A percentile compares a stretch with the other conserved stretches of the same genome.
Conservation (phyloP, 2,797 vertebrate species). For the Acomys russatus region DNA sequence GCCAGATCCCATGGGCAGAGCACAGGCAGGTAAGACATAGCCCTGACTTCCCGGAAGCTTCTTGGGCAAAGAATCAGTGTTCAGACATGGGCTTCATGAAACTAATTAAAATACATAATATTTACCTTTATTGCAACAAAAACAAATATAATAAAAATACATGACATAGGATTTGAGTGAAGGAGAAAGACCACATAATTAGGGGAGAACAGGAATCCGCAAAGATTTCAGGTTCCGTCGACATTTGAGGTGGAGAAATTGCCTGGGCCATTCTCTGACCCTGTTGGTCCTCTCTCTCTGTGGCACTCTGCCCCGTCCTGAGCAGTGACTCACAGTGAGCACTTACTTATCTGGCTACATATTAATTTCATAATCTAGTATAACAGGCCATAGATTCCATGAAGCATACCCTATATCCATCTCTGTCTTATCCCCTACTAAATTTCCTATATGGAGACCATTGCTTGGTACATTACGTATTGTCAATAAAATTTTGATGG, state of each 20-base stretch:
- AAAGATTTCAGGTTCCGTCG: background rate
- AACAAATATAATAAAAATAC: background rate
- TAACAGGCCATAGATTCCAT: background rate
- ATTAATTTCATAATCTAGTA: background rate
- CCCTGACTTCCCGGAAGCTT: background rate
- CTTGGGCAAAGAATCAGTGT: background rate
- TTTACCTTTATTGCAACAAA: background rate
- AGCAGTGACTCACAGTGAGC: background rate
- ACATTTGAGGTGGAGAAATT: background rate
- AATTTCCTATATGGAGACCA: background rate
- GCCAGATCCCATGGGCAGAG: background rate
- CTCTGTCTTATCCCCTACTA: background rate
- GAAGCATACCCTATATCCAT: background rate
- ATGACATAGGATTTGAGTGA: background rate
- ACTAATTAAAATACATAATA: background rate
- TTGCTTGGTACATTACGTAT: background rate
- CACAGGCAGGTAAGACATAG: background rate
- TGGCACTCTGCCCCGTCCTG: background rate
- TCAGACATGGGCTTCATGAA: background rate
- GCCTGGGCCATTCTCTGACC: background rate
- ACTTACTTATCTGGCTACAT: background rate
- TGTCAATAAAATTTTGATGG: background rate
- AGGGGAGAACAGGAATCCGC: background rate
- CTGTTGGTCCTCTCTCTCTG: background rate
- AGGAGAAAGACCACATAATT: background rate